These are phyloP conservation scores for Amblyjoppa fuscipennis DNA, from an alignment of 2,888 invertebrate genomes.

Conservation along the genomic window DNA sequence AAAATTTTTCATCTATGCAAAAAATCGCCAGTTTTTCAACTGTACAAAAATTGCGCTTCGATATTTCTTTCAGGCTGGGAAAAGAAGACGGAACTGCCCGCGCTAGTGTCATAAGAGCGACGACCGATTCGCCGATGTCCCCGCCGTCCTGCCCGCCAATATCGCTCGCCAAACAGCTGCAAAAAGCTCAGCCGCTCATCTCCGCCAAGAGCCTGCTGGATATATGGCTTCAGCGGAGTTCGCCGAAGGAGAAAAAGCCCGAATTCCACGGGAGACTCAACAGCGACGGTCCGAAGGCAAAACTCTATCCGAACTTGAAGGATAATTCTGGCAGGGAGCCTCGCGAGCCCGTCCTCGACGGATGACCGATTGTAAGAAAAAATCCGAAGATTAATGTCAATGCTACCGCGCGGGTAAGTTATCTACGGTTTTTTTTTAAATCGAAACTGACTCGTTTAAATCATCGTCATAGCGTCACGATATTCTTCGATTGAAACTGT, in stretches of 20 bases:
- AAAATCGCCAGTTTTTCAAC: too few species aligned
- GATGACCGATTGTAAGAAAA: slow-evolving; percentile 69
- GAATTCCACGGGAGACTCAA: slow-evolving; percentile 88
- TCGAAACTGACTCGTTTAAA: background rate
- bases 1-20: too few species aligned
- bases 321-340: slow-evolving; percentile 85
- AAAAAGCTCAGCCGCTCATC: slow-evolving; percentile 80
- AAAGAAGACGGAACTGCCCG: slow-evolving; percentile 85
- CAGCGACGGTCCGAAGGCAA: slow-evolving; percentile 88
- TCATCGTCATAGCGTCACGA: background rate
- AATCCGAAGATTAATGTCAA: slow-evolving; percentile 78
- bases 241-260: slow-evolving; percentile 86
- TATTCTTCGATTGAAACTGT: slow-evolving; percentile 9
- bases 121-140: slow-evolving; percentile 94
- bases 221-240: slow-evolving; percentile 88
- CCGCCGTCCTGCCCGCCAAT: slow-evolving; percentile 87
- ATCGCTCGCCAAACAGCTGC: slow-evolving; percentile 80
- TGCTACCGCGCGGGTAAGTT: slow-evolving; percentile 77
- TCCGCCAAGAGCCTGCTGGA: slow-evolving; percentile 88
- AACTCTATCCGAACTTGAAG: slow-evolving; percentile 91
- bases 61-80: slow-evolving; percentile 74
- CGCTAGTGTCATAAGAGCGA: slow-evolving; percentile 89
- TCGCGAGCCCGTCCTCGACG: slow-evolving; percentile 82
- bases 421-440: background rate
- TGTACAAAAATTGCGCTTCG: background rate